Evolutionary conservation across 1,140 invertebrate species (phyloP).

Genomic region (Mizuhopecten yessoensis): DNA sequence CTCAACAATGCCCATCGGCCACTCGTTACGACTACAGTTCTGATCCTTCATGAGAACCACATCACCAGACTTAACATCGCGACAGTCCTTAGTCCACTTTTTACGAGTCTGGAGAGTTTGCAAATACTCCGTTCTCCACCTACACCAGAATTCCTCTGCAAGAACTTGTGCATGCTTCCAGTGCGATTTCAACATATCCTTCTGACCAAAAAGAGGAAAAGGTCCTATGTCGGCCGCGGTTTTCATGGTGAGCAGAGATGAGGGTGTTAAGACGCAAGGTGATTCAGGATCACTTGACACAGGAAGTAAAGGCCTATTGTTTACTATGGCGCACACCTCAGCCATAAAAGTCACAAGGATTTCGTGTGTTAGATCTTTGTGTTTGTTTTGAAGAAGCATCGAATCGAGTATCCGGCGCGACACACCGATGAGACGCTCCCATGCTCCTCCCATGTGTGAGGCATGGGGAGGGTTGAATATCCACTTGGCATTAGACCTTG

Average conservation of each 20-base stretch:
- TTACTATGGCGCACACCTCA: conserved; percentile 48
- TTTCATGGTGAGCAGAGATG: not conserved
- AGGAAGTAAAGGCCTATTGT: not conserved
- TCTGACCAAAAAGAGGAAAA: too few relatives aligned
- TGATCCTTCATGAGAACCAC: conserved; percentile 59
- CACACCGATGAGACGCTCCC: not conserved
- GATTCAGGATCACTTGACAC: conserved; percentile 47
- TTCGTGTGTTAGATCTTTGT: conserved; percentile 9
- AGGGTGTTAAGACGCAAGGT: conserved; percentile 43
- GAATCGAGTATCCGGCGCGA: not conserved
- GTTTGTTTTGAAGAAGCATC: not conserved
- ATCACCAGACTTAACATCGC: conserved; percentile 54
- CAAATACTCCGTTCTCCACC: conserved; percentile 56
- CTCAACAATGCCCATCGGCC: conserved; percentile 54
- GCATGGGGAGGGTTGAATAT: conserved; percentile 56
- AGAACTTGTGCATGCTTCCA: too few relatives aligned
- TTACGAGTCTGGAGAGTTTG: conserved; percentile 50
- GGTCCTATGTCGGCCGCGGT: too few relatives aligned
- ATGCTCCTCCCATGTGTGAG: too few relatives aligned
- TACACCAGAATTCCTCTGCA: conserved; percentile 62
- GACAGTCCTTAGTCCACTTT: conserved; percentile 41
- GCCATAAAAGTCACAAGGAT: conserved; percentile 21
- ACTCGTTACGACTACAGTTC: conserved; percentile 50
- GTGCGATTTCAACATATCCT: too few relatives aligned
- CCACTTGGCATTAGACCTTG: not conserved